Evolutionary conservation across 30 jellyfish, hydroid and myxozoan species (phyloP).

Genomic region (Hydractinia symbiolongicarpus): DNA sequence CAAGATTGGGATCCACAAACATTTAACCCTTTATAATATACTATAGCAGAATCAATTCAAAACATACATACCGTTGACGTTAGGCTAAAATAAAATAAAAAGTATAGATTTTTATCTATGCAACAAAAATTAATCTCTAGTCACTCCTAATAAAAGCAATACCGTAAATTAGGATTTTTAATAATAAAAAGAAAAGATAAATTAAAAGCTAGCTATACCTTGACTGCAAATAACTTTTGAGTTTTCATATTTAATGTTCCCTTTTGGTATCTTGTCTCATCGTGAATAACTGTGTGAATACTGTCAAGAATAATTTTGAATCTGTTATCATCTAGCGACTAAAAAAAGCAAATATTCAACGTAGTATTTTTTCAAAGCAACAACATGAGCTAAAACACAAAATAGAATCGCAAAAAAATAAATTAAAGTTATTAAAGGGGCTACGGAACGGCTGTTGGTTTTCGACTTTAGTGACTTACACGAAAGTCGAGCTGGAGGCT

Average conservation of each 20-base stretch:
- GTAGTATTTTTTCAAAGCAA: background rate
- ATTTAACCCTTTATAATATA: no score
- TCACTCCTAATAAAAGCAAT: background rate
- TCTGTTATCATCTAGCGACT: slow-evolving; percentile 79
- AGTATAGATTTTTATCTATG: background rate
- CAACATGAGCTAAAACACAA: no score
- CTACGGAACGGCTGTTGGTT: no score
- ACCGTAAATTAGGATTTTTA: background rate
- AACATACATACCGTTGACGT: slow-evolving; percentile 69
- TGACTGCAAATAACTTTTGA: slow-evolving; percentile 79
- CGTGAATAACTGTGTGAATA: slow-evolving; percentile 66
- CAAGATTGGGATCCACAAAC: no score
- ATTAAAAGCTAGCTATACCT: slow-evolving; percentile 34
- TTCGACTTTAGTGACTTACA: no score
- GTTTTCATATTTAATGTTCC: slow-evolving; percentile 91
- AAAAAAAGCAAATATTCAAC: background rate
- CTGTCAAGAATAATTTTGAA: slow-evolving; percentile 50
- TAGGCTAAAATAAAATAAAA: slow-evolving; percentile 52
- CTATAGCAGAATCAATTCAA: background rate
- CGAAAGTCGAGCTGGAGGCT: no score
- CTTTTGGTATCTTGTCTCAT: slow-evolving; percentile 74
- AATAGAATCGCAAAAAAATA: no score
- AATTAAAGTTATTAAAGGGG: no score
- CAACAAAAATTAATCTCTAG: background rate
- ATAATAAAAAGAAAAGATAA: background rate